phyloP scores from a whole-genome alignment of 2,888 invertebrate genomes.

The Leptopilina syphax region DNA sequence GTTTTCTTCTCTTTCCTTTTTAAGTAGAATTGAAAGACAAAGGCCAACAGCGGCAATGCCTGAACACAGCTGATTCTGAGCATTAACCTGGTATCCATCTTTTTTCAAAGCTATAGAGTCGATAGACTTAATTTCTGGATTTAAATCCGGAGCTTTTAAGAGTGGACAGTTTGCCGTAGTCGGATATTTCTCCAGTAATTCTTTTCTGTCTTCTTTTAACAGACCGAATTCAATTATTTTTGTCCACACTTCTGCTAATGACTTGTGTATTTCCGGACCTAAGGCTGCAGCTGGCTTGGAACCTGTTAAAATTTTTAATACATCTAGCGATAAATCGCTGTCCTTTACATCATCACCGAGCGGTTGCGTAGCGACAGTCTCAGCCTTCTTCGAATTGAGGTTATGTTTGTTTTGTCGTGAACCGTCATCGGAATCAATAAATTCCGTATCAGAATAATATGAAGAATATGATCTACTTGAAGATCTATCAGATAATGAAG shows the following conservation, averaged over 20 bases:
- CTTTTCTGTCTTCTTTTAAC: slow-evolving; percentile 1
- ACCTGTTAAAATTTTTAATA: neutral
- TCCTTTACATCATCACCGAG: too few relatives aligned
- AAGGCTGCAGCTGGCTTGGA: neutral
- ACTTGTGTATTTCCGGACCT: slow-evolving; percentile 32
- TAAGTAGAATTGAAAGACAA: neutral
- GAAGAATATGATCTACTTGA: neutral
- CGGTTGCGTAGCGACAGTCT: too few relatives aligned
- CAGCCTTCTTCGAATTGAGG: neutral
- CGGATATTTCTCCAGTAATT: slow-evolving; percentile 46
- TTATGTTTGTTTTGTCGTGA: neutral
- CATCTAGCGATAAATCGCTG: neutral
- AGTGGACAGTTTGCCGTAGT: slow-evolving; percentile 33
- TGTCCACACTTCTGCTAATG: slow-evolving; percentile 35
- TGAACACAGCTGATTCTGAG: slow-evolving; percentile 48
- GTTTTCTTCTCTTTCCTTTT: neutral
- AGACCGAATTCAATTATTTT: slow-evolving; percentile 48
- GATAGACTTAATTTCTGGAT: slow-evolving; percentile 44
- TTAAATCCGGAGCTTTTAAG: slow-evolving; percentile 42
- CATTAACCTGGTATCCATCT: slow-evolving; percentile 19
- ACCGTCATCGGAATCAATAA: neutral
- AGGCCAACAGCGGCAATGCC: slow-evolving; percentile 49
- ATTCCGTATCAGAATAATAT: neutral
- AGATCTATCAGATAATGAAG: neutral
- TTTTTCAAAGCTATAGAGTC: slow-evolving; percentile 28